Evolutionary conservation across 1,140 invertebrate genomes (phyloP).

Genomic region (Penaeus vannamei): DNA sequence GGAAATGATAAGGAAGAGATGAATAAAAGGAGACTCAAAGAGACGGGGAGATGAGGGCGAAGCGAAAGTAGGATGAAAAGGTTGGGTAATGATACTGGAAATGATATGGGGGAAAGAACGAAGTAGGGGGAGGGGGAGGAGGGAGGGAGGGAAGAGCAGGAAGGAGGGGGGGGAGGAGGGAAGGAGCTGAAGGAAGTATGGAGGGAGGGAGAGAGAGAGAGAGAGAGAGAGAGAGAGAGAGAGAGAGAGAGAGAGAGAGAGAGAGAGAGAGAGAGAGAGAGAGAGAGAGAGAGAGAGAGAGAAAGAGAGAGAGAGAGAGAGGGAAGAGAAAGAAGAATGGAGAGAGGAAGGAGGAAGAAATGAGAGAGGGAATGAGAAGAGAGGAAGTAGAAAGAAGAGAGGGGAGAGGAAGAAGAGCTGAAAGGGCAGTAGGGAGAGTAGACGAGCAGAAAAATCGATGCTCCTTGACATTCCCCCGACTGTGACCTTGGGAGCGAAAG

Average conservation of each 20-base stretch:
- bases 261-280: neutral
- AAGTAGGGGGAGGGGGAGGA: neutral
- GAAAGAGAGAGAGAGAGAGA: neutral
- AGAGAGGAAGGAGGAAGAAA: neutral
- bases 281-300: neutral
- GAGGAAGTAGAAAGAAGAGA: neutral
- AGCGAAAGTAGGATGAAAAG: too few relatives aligned
- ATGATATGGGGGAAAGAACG: neutral
- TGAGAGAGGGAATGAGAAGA: neutral
- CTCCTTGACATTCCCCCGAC: too few relatives aligned
- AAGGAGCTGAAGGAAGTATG: too few relatives aligned
- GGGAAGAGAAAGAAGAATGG: neutral
- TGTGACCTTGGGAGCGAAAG: too few relatives aligned
- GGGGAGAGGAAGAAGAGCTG: neutral
- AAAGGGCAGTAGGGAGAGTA: neutral
- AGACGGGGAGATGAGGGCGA: too few relatives aligned
- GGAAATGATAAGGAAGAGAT: too few relatives aligned
- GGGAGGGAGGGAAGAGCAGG: conserved; percentile 10
- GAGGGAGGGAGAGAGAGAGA: neutral
- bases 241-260: too few relatives aligned
- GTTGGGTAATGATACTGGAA: too few relatives aligned
- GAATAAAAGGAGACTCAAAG: too few relatives aligned
- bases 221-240: too few relatives aligned
- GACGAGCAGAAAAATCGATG: neutral
- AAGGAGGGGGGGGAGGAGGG: neutral